Conservation (phyloP, 2,113 vertebrate species). For the Lontra canadensis region DNA sequence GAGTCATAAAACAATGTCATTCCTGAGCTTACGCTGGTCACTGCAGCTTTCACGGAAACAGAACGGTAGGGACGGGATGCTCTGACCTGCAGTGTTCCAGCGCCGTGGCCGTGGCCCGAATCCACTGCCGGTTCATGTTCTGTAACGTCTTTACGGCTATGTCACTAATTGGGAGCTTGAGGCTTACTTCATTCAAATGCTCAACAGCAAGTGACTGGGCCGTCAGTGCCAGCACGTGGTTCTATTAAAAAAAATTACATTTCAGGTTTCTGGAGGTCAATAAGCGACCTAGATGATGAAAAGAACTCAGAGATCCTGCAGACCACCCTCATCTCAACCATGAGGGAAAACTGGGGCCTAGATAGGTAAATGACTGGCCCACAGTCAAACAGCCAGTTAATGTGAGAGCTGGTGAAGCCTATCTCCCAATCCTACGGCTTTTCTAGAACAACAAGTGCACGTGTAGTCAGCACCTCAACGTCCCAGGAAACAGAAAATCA, state of each 20-base stretch:
- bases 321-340: neutral
- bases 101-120: conserved; percentile 81
- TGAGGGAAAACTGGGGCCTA: neutral
- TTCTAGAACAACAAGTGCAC: neutral
- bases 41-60: neutral
- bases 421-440: neutral
- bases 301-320: neutral
- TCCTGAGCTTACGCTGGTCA: rapidly evolving
- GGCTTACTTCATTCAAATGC: conserved; percentile 90
- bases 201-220: conserved; percentile 88
- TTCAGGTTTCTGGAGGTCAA: neutral
- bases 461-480: neutral
- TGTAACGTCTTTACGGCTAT: conserved; percentile 85
- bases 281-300: neutral
- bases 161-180: conserved; percentile 86
- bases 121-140: conserved; percentile 88
- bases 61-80: neutral
- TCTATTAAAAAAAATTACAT: conserved; percentile 78
- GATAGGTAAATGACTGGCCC: neutral
- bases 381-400: neutral
- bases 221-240: conserved; percentile 84
- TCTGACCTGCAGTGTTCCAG: conserved; percentile 91
- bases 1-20: neutral
- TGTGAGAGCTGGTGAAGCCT: neutral
- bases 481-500: neutral